These are phyloP conservation scores for Drosophila rubida DNA, from an alignment of 2,888 invertebrate genomes.

Conservation along the genomic window DNA sequence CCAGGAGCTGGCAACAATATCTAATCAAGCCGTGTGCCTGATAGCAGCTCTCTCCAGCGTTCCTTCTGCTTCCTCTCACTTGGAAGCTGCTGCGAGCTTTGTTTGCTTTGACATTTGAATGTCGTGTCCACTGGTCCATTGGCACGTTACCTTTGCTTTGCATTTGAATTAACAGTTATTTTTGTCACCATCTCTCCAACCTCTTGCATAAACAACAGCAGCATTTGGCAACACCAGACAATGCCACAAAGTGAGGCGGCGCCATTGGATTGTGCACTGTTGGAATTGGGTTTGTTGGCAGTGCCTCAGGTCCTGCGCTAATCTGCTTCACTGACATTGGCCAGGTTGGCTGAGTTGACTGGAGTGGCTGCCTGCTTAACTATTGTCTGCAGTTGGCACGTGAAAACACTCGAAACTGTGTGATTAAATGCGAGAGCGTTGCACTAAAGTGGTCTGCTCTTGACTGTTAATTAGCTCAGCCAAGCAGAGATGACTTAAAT, in stretches of 20 bases:
- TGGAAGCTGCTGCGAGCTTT: slow-evolving; percentile 30
- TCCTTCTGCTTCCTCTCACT: neutral
- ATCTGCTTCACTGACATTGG: slow-evolving; percentile 72
- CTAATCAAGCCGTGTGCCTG: slow-evolving; percentile 67
- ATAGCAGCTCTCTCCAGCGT: slow-evolving; percentile 27
- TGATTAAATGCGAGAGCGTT: slow-evolving; percentile 1
- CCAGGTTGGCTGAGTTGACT: slow-evolving; percentile 15
- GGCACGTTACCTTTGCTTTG: slow-evolving; percentile 75
- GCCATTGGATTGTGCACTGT: slow-evolving; percentile 5
- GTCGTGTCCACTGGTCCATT: slow-evolving; percentile 58
- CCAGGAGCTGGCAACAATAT: slow-evolving; percentile 61
- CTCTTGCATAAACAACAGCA: slow-evolving; percentile 26
- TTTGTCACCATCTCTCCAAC: slow-evolving; percentile 64
- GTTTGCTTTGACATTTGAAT: slow-evolving; percentile 76
- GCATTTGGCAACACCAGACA: slow-evolving; percentile 44
- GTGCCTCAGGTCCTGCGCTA: slow-evolving; percentile 45
- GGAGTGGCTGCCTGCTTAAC: slow-evolving; percentile 11
- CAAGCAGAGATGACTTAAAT: too few species aligned
- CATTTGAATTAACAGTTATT: slow-evolving; percentile 80
- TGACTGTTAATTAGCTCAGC: slow-evolving; percentile 2
- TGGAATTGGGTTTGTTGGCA: neutral
- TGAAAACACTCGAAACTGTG: slow-evolving; percentile 13
- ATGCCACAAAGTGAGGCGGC: slow-evolving; percentile 40
- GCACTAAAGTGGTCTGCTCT: slow-evolving; percentile 7
- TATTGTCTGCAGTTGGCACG: slow-evolving; percentile 28